Evolutionary conservation across 2,888 invertebrate genomes (phyloP).

Genomic region (Drosophila nr. fundita): DNA sequence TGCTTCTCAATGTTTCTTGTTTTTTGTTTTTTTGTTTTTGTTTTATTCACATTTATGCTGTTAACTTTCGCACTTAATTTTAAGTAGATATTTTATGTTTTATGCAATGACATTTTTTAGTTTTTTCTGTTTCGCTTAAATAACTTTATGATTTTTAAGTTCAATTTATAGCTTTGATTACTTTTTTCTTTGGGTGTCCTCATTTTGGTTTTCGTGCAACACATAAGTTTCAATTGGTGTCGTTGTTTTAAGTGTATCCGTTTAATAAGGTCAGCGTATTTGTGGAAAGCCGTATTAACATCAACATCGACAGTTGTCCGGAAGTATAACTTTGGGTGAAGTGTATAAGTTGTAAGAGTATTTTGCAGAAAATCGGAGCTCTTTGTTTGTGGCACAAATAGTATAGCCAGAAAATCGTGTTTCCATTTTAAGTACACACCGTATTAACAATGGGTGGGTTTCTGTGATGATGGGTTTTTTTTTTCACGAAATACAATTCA

Average conservation of each 20-base stretch:
- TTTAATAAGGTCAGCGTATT: slow-evolving; percentile 24
- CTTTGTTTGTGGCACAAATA: slow-evolving; percentile 56
- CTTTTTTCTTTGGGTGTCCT: slow-evolving; percentile 25
- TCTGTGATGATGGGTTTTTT: slow-evolving; percentile 24
- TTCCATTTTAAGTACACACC: slow-evolving; percentile 47
- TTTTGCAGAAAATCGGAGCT: slow-evolving; percentile 65
- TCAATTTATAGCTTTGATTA: slow-evolving; percentile 5
- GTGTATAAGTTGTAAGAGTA: slow-evolving; percentile 56
- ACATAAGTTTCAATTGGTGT: not conserved
- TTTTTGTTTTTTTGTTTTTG: slow-evolving; percentile 12
- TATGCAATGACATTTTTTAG: slow-evolving; percentile 7
- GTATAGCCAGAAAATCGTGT: slow-evolving; percentile 65
- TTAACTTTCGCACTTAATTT: slow-evolving; percentile 75
- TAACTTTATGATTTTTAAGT: slow-evolving; percentile 12
- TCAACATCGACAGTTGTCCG: slow-evolving; percentile 23
- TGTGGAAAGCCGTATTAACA: slow-evolving; percentile 21
- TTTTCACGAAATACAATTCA: slow-evolving; percentile 13
- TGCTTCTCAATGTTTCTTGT: slow-evolving; percentile 23
- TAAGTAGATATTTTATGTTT: slow-evolving; percentile 60
- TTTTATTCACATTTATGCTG: slow-evolving; percentile 71
- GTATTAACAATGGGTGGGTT: slow-evolving; percentile 67
- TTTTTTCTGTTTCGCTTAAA: slow-evolving; percentile 7
- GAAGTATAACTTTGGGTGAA: slow-evolving; percentile 12
- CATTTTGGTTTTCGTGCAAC: not conserved
- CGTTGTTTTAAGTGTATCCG: slow-evolving; percentile 5